Base-by-base conservation (phyloP, 2,888 invertebrate genomes). In the Drosophila quinaria region DNA sequence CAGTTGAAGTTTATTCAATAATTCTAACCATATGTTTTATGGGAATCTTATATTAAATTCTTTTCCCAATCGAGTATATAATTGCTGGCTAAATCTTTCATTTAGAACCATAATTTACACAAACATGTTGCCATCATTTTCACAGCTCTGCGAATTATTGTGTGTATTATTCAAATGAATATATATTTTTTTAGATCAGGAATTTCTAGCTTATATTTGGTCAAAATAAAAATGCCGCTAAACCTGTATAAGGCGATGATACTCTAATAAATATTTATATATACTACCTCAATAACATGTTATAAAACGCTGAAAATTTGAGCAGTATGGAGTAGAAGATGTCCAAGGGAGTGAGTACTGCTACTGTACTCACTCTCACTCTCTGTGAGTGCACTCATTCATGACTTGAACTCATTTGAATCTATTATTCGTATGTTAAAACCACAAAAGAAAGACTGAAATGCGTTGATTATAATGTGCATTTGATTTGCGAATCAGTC, bases 401-500 rank as follows among this genome's bases (percentile, higher is more conserved):
- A 37, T 59, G 10, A 41, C 25, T 56, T 56, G 35, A 56, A 35
- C 52, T 56, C 8, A 59, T 64, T 60, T 39, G 11, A 19, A 35
- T 52, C 46, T 41, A 47, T 42, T 56, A 42, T 52, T 68, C 63
- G 39, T 39, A 19, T 13, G 25, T 5, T 22, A 35, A 35, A 44
- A 33, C 9, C 29, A 65, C 49, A 75, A 60, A 49, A 47, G 54
- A 50, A 65, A 63, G 22, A 13, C 37, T 42, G 33, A 75, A 73
- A 44, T 56, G 73, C 70, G 47, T 70, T 80, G 61, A 66, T 80
- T 79, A 74, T 80, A 80, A 82, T 80, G 83, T 74, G 70, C 65
- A 82, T 78, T 80, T 82, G 72, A 80, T 80, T 82, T 67, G 80
- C 83, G 78, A 78, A 76, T 77, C 76, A 76, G 70, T 9, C 65